Base-by-base conservation (phyloP, 2,113 vertebrate species). In the Leucopsar rothschildi region DNA sequence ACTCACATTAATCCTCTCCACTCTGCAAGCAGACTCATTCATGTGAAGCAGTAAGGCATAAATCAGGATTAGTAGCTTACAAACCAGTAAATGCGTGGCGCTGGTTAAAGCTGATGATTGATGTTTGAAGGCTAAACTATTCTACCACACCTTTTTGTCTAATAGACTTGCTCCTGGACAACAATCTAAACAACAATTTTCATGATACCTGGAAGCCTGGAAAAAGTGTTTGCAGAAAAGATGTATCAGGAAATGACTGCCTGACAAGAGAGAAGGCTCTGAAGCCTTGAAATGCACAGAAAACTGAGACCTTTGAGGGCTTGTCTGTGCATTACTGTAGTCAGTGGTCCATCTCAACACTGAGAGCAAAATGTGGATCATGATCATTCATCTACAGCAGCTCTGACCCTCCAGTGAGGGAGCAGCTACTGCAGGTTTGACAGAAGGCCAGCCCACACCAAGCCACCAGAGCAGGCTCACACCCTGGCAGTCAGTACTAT, bases 301-400 rank as follows among this genome's bases (percentile, higher is more conserved):
- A 78, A 52, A 12, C 9, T 23, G 31, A 71, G 11, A 42, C 39
- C 27, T 23, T 4, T 27, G 37, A 33, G 40, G 29, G 6, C 4
- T 80, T 80, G 8, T 15, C 37, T 61, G 6, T 55, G 27, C 13
- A 24, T 47, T 59, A 18, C 71, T 70, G 11, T 4, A 63, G 50
- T 12, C 4, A 2, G 29, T 24, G 15, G 20, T 47, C 28, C 21
- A 9, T 18, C 14, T 52, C 60, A 93, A 71, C 40, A 68, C 29
- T 1, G 9, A 77, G 15, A 80, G 35, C 1, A 5, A 82, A 63
- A 56, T 0, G 0, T 68, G 27, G 17, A 19, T 82, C 10, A 10
- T 1, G 5, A 16, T 39, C 17, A 19, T n/a, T 56, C 22, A 12
- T 49, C 44, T n/a, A 52, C 22, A 71, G 60, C 12, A 77, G 19